A percentile compares a stretch with the other conserved stretches of the same genome.
These are phyloP conservation scores for Haplotaxodon microlepis DNA, from an alignment of 2,113 vertebrate species.

Conservation along the genomic window DNA sequence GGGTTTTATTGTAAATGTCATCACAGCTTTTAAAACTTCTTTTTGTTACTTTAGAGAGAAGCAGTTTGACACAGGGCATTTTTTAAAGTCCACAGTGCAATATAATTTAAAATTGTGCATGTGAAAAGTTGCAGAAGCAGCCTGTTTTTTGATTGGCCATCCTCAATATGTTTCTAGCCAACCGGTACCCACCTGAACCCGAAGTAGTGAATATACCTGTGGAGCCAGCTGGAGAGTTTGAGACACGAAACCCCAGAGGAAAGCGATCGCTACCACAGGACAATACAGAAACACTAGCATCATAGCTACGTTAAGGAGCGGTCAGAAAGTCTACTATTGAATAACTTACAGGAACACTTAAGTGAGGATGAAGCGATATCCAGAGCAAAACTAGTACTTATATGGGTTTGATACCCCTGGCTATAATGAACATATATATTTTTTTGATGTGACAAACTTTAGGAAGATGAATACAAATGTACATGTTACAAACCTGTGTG, in stretches of 20 bases:
- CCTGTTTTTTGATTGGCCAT: constrained; percentile 81
- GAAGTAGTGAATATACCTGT: constrained; percentile 88
- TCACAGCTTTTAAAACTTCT: constrained; percentile 9
- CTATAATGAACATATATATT: constrained; percentile 60
- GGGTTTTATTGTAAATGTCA: constrained; percentile 46
- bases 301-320: constrained; percentile 51
- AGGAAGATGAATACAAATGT: constrained; percentile 44
- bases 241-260: constrained; percentile 80
- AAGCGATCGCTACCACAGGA: constrained; percentile 82
- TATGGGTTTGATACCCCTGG: constrained; percentile 67
- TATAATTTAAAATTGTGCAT: constrained; percentile 59
- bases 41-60: constrained; percentile 8
- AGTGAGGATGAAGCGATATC: constrained; percentile 24
- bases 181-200: constrained; percentile 83
- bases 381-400: constrained; percentile 34
- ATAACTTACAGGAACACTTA: constrained; percentile 17
- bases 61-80: constrained; percentile 22
- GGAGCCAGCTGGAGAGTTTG: constrained; percentile 83
- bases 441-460: constrained; percentile 50
- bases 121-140: constrained; percentile 61
- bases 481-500: constrained; percentile 65
- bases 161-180: constrained; percentile 85
- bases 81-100: constrained; percentile 42
- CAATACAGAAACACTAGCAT: constrained; percentile 67
- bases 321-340: constrained; percentile 36